Evolutionary conservation across 1,140 invertebrate species (phyloP), one percentile per base, ranked within the genome.

Genomic region (Formica selysi): DNA sequence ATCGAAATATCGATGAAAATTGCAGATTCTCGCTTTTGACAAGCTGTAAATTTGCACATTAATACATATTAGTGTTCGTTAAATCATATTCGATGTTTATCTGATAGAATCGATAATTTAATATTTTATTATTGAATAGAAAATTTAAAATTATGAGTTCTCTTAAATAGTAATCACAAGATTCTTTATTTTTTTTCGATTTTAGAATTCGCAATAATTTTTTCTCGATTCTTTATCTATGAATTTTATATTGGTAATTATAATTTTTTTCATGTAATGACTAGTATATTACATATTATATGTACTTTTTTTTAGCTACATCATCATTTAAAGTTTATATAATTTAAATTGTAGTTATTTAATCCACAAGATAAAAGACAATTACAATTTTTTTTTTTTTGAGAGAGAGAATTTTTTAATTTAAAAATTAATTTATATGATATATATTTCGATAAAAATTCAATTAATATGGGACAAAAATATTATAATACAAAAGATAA

Each of bases 401-500:
- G 0, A 29, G 26, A 54, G 51, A 65, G 16, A 62, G 36, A 32
- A 36, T 36, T 67, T 79, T 67, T 13, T 38, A 16, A 51, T 44
- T 79, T 62, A 48, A 16, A 16, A 48, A 48, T 80, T 1, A 57
- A 16, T 38, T 5, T 54, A 32, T 29, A 44, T 16, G 5, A 19
- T n/a, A 51, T 3, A 51, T 7, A 19, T n/a, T 29, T 29, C 26
- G 26, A 38, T 3, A 48, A 32, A 38, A 32, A 38, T 80, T 80
- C 54, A 68, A 68, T 38, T 54, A 80, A 65, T 51, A 36, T 19
- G n/a, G n/a, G 7, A 64, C n/a, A 36, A 51, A 79, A 73, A 19
- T 22, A 38, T 16, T 51, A 0, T 5, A 19, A 48, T 7, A 7
- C 16, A 8, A 70, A 51, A 68, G 62, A 51, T 38, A 38, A 79